Conservation (phyloP, 2,888 invertebrate species). For the Euplexia lucipara region DNA sequence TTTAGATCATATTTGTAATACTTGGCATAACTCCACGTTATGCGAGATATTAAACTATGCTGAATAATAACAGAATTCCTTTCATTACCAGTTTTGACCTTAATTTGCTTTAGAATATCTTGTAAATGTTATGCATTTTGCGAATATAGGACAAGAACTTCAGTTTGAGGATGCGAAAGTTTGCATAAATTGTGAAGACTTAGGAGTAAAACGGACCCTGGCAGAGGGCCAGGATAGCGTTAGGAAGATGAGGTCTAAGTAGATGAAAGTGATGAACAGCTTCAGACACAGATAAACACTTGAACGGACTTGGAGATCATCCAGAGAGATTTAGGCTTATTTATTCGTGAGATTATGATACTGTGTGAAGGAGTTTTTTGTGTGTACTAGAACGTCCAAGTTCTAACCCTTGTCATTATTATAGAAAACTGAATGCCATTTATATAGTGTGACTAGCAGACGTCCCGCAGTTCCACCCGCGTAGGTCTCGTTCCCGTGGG, state of each 20-base stretch:
- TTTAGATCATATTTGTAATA: slow-evolving; percentile 46
- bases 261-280: slow-evolving; percentile 23
- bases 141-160: slow-evolving; percentile 27
- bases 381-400: too few species aligned
- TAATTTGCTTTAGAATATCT: slow-evolving; percentile 51
- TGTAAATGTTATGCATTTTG: slow-evolving; percentile 48
- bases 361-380: too few species aligned
- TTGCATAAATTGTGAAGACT: slow-evolving; percentile 21
- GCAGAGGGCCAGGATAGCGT: slow-evolving; percentile 32
- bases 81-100: slow-evolving; percentile 54
- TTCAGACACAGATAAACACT: slow-evolving; percentile 17
- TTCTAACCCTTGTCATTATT: too few species aligned
- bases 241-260: slow-evolving; percentile 22
- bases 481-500: too few species aligned
- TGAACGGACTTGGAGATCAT: not conserved
- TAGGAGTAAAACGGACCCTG: slow-evolving; percentile 31
- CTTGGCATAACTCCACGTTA: slow-evolving; percentile 53
- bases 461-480: too few species aligned
- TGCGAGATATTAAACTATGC: slow-evolving; percentile 56
- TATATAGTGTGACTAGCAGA: too few species aligned
- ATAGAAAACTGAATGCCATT: too few species aligned
- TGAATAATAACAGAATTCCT: slow-evolving; percentile 58
- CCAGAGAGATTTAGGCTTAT: too few species aligned
- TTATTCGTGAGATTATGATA: too few species aligned
- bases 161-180: slow-evolving; percentile 16